Conservation (phyloP, 2,797 vertebrate genomes). For the Choloepus didactylus region DNA sequence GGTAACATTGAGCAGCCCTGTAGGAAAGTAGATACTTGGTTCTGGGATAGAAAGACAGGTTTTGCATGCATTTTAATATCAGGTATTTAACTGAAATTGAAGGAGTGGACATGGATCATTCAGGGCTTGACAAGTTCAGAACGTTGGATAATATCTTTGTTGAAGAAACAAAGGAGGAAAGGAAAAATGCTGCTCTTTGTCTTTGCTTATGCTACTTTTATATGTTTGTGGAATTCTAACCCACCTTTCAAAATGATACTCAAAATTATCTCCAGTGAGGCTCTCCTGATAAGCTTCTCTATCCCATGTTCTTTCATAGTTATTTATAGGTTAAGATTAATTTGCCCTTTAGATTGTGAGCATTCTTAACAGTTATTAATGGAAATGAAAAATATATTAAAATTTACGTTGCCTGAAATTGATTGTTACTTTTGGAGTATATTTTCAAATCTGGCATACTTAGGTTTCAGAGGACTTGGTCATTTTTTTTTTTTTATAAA, state of each 20-base stretch:
- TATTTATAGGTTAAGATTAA: neutral
- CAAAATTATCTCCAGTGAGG: neutral
- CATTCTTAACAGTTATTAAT: slow-evolving; percentile 4
- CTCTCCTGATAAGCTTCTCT: neutral
- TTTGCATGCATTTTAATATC: slow-evolving; percentile 44
- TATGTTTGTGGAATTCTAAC: neutral
- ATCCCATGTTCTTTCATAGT: neutral
- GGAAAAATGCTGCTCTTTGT: neutral
- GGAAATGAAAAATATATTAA: slow-evolving; percentile 3
- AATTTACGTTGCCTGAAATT: slow-evolving; percentile 26
- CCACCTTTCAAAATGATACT: slow-evolving; percentile 1
- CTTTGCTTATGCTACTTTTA: neutral
- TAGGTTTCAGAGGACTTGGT: neutral
- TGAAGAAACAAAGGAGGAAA: neutral
- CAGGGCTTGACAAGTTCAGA: neutral
- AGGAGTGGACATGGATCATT: neutral
- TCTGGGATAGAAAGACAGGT: neutral
- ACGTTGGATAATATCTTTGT: neutral
- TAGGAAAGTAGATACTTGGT: neutral
- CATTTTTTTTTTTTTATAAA: neutral
- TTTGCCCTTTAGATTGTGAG: neutral
- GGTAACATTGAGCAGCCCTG: neutral
- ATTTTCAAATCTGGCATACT: neutral
- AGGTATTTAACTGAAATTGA: neutral
- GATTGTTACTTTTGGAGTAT: neutral